Percentiles rank a stretch among this genome's conserved stretches.
phyloP scores from a whole-genome alignment of 1,140 invertebrate species.

The Trichonephila inaurata region DNA sequence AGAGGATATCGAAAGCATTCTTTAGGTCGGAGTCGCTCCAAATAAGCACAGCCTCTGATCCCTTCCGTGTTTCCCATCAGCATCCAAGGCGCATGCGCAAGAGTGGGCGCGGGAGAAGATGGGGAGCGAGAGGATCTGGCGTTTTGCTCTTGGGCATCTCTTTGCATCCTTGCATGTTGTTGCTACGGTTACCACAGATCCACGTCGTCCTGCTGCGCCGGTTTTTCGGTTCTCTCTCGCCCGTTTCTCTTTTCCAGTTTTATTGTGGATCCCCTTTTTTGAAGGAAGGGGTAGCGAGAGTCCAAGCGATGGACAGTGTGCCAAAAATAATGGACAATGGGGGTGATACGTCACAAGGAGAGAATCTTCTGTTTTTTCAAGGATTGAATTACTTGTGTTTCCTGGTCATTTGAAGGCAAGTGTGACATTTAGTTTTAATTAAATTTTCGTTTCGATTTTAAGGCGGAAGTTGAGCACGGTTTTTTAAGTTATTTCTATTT shows the following conservation, averaged over 20 bases:
- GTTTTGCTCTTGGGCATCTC: constrained; percentile 74
- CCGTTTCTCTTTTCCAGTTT: background rate
- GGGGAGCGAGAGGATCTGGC: constrained; percentile 39
- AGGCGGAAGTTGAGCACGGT: too few species aligned
- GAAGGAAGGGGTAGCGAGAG: background rate
- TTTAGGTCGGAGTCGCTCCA: constrained; percentile 68
- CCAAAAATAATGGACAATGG: constrained; percentile 35
- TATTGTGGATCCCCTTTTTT: constrained; percentile 6
- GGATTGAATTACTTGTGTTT: background rate
- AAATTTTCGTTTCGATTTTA: background rate
- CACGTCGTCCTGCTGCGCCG: background rate
- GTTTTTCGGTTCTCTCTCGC: constrained; percentile 39
- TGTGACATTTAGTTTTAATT: background rate
- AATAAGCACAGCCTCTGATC: constrained; percentile 75
- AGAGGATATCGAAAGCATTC: constrained; percentile 73
- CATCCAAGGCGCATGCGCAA: constrained; percentile 57
- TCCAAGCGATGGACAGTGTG: constrained; percentile 26
- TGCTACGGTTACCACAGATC: constrained; percentile 57
- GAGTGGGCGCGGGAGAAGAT: constrained; percentile 56
- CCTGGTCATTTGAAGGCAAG: background rate
- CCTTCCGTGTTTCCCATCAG: constrained; percentile 70
- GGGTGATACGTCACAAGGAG: background rate
- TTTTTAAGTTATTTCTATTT: too few species aligned
- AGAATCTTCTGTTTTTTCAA: background rate
- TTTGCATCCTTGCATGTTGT: constrained; percentile 73